Evolutionary conservation across 2,113 vertebrate genomes (phyloP).

Genomic region (Brevimyrus niger): DNA sequence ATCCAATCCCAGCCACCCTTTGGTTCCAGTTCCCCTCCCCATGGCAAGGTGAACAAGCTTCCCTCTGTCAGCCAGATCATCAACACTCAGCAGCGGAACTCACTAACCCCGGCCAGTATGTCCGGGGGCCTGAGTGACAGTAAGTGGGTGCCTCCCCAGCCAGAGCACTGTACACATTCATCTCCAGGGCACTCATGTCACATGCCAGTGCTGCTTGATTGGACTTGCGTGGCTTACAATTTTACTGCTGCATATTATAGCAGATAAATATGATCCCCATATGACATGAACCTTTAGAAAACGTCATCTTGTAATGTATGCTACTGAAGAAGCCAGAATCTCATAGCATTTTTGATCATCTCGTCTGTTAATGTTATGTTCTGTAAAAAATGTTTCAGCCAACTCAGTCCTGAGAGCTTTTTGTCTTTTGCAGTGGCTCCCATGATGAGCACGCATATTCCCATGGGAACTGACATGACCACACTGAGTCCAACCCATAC

Average conservation of each 20-base stretch:
- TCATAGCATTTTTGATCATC: background rate
- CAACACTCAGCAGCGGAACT: constrained; percentile 92
- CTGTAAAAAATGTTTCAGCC: background rate
- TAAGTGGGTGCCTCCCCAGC: constrained; percentile 59
- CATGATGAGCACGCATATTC: constrained; percentile 94
- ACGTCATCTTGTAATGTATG: background rate
- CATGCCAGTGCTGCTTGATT: constrained; percentile 33
- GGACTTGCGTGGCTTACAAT: constrained; percentile 26
- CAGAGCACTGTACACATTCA: background rate
- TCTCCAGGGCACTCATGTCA: constrained; percentile 20
- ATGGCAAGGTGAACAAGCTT: constrained; percentile 93
- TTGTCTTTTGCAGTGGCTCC: constrained; percentile 76
- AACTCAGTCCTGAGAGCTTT: constrained; percentile 41
- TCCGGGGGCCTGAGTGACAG: constrained; percentile 84
- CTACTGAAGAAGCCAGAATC: background rate
- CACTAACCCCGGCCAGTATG: constrained; percentile 87
- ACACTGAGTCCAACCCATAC: constrained; percentile 89
- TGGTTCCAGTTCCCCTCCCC: constrained; percentile 80
- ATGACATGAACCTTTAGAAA: constrained; percentile 30
- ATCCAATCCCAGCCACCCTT: constrained; percentile 78
- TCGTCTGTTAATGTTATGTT: background rate
- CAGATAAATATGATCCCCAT: constrained; percentile 44
- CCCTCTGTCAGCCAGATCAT: constrained; percentile 99
- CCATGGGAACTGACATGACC: constrained; percentile 93
- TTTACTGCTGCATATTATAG: constrained; percentile 27